Conservation (phyloP, 1,140 invertebrate species). For the Hylaeus anthracinus region DNA sequence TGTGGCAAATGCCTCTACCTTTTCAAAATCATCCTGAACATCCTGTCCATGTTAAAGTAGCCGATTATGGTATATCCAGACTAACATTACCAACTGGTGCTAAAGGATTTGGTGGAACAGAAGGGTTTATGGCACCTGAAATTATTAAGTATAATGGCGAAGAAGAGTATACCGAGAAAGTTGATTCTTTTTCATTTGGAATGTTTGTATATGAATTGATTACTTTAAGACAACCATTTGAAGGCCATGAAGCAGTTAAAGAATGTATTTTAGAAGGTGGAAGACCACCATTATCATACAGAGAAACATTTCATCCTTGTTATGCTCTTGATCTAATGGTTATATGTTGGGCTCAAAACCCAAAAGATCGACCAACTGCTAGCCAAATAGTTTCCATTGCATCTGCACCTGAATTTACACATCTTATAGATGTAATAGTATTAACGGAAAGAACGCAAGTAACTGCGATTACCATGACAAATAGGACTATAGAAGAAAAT, state of each 20-base stretch:
- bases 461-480: constrained; percentile 79
- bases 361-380: constrained; percentile 93
- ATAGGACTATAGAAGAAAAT: constrained; percentile 71
- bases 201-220: constrained; percentile 99
- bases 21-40: constrained; percentile 85
- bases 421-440: constrained; percentile 91
- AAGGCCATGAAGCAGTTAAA: constrained; percentile 96
- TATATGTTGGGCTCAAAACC: constrained; percentile 95
- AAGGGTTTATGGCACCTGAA: constrained; percentile 99
- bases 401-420: constrained; percentile 95
- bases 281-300: constrained; percentile 91
- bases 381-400: constrained; percentile 96
- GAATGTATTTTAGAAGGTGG: constrained; percentile 97
- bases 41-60: constrained; percentile 93
- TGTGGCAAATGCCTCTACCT: constrained; percentile 94
- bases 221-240: constrained; percentile 96
- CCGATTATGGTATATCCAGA: constrained; percentile 97
- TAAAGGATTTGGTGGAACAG: constrained; percentile 98
- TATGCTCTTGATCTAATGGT: constrained; percentile 97
- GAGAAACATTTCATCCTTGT: constrained; percentile 92
- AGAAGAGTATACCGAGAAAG: constrained; percentile 99
- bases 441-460: constrained; percentile 84
- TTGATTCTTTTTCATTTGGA: constrained; percentile 99
- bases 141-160: constrained; percentile 99
- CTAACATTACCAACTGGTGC: constrained; percentile 93